Base-by-base conservation (phyloP, 1,140 invertebrate genomes). In the Drosophila chauvacae region DNA sequence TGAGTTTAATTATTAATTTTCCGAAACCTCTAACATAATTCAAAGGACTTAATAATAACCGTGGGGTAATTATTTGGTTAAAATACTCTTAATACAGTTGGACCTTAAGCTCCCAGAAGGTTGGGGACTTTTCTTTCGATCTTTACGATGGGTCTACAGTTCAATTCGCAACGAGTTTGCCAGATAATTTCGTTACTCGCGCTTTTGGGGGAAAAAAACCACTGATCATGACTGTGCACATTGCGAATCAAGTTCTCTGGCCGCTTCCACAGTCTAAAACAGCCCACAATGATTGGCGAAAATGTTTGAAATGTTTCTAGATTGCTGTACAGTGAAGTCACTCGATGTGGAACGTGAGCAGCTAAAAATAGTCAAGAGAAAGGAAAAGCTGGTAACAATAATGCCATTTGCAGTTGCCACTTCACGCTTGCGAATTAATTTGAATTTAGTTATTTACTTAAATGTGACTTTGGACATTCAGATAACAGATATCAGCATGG, bases 271-370 rank as follows among this genome's bases (percentile, higher is more conserved):
- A 51, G 16, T 60, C 68, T 42, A 60, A 73, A 78, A 78, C 66
- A 62, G 66, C 66, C 47, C 59, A 71, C 66, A 78, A 79, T 79
- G 76, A 79, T 60, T 79, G 66, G 76, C 76, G 60, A 72, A 78
- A 78, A 64, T 78, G 53, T 58, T 78, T 70, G 59, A 69, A 77
- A 51, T 42, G 50, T 50, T 74, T 68, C 42, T 68, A 77, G 56
- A 77, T 77, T 45, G 64, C 16, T 50, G 0, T 55, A 77, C 74
- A 77, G 74, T 77, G 33, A 41, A 77, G 44, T 50, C 56, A 14
- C 53, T 7, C 18, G 4, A 50, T 20, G 18, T 16, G 16, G 42
- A 13, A 64, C 60, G 23, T 28, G 59, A 39, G n/a, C 7, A 16
- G 26, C 33, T 33, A n/a, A n/a, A 23, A 39, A 16, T 64, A 61